Evolutionary conservation across 2,113 vertebrate genomes (phyloP), one percentile per base, ranked within the genome.

Genomic region (Genyomyrus donnyi): DNA sequence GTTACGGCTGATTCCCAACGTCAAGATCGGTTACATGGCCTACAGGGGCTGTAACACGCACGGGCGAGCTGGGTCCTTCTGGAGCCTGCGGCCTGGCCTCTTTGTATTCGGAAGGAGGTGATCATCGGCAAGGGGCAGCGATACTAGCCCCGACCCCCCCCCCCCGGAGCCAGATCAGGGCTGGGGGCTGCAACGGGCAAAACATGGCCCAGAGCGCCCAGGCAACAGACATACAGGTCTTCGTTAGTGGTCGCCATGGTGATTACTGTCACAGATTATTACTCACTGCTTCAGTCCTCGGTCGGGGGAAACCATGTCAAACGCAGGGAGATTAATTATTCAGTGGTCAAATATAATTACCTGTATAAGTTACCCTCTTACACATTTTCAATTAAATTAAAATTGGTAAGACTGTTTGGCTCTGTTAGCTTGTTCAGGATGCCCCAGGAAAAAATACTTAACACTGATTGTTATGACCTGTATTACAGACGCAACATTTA

Each of bases 1-100:
- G 87, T 62, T 17, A 42, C n/a, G 53, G 48, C 46, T 80, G 31
- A 89, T 77, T 85, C 13, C 39, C n/a, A 85, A 80, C 35, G 42
- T 58, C 50, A 62, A 56, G 90, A 90, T 90, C 70, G 21, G 74
- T 90, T 90, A 84, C 87, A 70, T 4, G 6, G 21, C 90, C 74
- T 27, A 13, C 6, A 45, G 90, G 70, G 46, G 50, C 45, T 24
- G 42, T 62, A 66, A 48, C 13, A 35, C n/a, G 31, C 46, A 10
- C 52, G 8, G 58, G 52, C 42, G 48, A 84, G 45, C 24, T 49
- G 58, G 24, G 24, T 7, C n/a, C 77, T 56, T 31, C 77, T 49
- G 83, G 21, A 70, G 31, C 19, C 27, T 2, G 66, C 2, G 31
- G 62, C 8, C 2, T 10, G 8, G 15, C 19, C 87, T 84, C 83